Conservation (phyloP, 2,113 vertebrate species). For the Scomber colias region DNA sequence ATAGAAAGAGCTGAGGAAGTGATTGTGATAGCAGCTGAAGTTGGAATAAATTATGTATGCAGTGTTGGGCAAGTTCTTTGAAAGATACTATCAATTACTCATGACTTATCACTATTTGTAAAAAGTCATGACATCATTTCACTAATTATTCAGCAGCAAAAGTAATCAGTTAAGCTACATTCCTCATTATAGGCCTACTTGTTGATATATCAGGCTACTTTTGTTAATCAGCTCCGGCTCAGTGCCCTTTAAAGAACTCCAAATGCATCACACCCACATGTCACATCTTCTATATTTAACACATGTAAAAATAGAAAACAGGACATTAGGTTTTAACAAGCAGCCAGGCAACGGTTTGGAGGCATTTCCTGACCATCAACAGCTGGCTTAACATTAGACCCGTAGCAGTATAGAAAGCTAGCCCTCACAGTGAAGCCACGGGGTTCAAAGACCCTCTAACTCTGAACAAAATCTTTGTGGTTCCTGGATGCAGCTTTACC, state of each 20-base stretch:
- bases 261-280: neutral
- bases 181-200: too few relatives aligned
- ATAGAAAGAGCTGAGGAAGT: neutral
- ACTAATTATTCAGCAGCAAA: neutral
- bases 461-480: neutral
- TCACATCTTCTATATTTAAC: neutral
- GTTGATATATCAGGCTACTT: too few relatives aligned
- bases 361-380: neutral
- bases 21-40: neutral
- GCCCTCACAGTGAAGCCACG: neutral
- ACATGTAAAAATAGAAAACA: too few relatives aligned
- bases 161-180: too few relatives aligned
- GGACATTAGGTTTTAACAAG: neutral
- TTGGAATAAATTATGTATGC: neutral
- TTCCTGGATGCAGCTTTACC: too few relatives aligned
- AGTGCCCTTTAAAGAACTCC: neutral
- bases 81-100: neutral
- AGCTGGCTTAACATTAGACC: neutral
- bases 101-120: neutral
- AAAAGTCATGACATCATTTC: neutral
- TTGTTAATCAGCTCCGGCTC: too few relatives aligned
- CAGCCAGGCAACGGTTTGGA: neutral
- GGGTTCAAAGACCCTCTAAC: neutral
- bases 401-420: neutral
- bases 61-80: neutral